Conservation (phyloP, 2,888 invertebrate species). For the Prenolepis imparis region DNA sequence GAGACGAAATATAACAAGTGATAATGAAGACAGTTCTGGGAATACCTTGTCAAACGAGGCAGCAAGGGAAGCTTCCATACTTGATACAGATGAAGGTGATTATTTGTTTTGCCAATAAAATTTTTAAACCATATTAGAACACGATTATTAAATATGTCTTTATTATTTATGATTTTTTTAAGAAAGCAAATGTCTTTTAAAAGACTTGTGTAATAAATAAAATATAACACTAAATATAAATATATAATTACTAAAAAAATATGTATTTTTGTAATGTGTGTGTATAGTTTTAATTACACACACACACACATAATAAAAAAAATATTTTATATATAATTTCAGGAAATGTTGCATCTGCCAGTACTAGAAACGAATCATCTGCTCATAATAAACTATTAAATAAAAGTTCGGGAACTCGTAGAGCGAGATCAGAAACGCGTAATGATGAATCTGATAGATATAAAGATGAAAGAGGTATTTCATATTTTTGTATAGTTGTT, state of each 20-base stretch:
- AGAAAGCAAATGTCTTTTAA: neutral
- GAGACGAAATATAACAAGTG: slow-evolving; percentile 67
- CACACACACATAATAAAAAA: neutral
- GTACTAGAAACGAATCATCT: slow-evolving; percentile 24
- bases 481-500: slow-evolving; percentile 7
- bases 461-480: slow-evolving; percentile 55
- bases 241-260: slow-evolving; percentile 4
- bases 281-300: neutral
- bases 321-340: slow-evolving; percentile 7
- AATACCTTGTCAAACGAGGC: slow-evolving; percentile 56
- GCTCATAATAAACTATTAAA: slow-evolving; percentile 1
- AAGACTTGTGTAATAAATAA: neutral
- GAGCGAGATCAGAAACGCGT: slow-evolving; percentile 57
- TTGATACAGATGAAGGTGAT: slow-evolving; percentile 57
- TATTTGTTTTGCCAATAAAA: neutral
- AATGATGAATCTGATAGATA: slow-evolving; percentile 58
- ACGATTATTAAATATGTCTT: neutral
- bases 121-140: slow-evolving; percentile 1
- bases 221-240: neutral
- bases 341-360: slow-evolving; percentile 43
- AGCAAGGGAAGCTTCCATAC: slow-evolving; percentile 38
- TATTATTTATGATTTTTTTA: slow-evolving; percentile 1
- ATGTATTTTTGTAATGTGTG: neutral
- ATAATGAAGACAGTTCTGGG: slow-evolving; percentile 60
- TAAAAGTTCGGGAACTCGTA: slow-evolving; percentile 13